These are phyloP conservation scores for Okamejei kenojei DNA, from an alignment of 2,797 vertebrate genomes.

Conservation along the genomic window DNA sequence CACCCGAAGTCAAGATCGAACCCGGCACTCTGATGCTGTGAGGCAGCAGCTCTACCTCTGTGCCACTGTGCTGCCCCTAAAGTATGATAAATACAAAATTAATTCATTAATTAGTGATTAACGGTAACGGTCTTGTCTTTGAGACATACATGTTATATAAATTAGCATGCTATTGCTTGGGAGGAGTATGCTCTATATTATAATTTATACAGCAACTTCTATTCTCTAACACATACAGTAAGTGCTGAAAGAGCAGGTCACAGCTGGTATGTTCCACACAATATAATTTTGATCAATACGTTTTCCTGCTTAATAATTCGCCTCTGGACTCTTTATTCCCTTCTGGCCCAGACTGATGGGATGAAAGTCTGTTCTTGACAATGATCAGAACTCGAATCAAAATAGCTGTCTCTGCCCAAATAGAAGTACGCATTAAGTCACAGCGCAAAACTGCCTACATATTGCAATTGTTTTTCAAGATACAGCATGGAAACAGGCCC, in stretches of 20 bases:
- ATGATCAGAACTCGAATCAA: neutral
- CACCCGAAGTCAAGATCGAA: too few relatives aligned
- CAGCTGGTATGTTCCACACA: neutral
- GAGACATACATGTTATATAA: neutral
- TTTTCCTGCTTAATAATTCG: conserved; percentile 20
- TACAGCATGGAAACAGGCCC: too few relatives aligned
- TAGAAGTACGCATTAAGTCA: neutral
- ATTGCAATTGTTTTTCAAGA: too few relatives aligned
- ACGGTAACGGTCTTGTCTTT: neutral
- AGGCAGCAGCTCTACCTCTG: too few relatives aligned
- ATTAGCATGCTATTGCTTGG: conserved; percentile 13
- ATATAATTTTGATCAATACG: conserved; percentile 20
- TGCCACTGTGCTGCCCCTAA: too few relatives aligned
- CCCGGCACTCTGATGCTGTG: too few relatives aligned
- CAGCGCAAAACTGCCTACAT: neutral
- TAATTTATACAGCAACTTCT: neutral
- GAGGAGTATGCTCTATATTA: neutral
- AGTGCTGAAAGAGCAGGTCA: conserved; percentile 13
- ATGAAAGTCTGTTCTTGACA: neutral
- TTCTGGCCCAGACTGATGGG: neutral
- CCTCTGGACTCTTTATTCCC: neutral
- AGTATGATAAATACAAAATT: neutral
- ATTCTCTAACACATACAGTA: neutral
- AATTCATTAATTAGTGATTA: conserved; percentile 8
- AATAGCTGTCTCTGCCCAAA: neutral